Evolutionary conservation across 1,140 invertebrate genomes (phyloP), one percentile per base, ranked within the genome.

Genomic region (Popillia japonica): DNA sequence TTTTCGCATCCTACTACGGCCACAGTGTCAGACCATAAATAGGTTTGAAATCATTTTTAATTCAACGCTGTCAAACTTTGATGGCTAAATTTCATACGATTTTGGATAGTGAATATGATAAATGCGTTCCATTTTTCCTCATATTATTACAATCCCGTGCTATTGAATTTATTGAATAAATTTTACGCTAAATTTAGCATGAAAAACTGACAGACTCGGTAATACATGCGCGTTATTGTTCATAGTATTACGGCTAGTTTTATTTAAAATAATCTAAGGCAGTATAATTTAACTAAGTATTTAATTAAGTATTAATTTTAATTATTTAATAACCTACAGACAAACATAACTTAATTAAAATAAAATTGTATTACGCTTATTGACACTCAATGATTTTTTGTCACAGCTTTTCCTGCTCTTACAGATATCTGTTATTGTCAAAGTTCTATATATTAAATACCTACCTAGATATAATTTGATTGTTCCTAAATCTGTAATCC

Each of bases 11-110:
- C 11, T 34, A 14, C 61, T 8, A 68, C 27, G 61, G 20, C 20
- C 61, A n/a, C 22, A 34, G 22, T 68, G 61, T 68, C 61, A 68
- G 20, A 10, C 22, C 14, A 68, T 68, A 68, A 27, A 68, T 68
- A 68, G 61, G 61, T 68, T 22, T 22, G 61, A 68, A 68, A 68
- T 68, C 61, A 68, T 68, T 68, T 68, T 68, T 68, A 68, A 68
- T 68, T 27, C 61, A 68, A 14, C 22, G 11, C 61, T 68, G 61
- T 68, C 61, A 68, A 68, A 68, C 7, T 68, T 22, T 68, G 61
- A 68, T 68, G 61, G 61, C 61, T 68, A 68, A 68, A 68, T 68
- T 68, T 68, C 61, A 68, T 68, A 27, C 61, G 22, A 68, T 68
- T 68, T 68, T 68, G 61, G 61, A 27, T 23, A 20, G 27, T 22